Evolutionary conservation across 2,113 vertebrate species (phyloP).

Genomic region (Sprattus sprattus): DNA sequence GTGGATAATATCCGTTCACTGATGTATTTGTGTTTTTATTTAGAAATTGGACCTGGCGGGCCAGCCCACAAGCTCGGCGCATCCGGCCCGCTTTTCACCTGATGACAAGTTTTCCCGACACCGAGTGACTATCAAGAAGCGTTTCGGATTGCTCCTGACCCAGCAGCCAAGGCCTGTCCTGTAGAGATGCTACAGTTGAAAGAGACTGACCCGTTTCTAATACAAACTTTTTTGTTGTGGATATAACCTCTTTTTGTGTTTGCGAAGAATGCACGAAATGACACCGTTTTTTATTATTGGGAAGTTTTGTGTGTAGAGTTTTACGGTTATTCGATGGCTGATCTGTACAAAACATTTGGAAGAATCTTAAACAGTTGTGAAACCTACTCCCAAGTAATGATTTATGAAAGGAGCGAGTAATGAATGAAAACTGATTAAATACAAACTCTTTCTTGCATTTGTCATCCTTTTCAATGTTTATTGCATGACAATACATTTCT

Average conservation of each 20-base stretch:
- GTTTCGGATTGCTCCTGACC: slow-evolving; percentile 83
- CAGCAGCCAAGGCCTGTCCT: slow-evolving; percentile 81
- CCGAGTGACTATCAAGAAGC: slow-evolving; percentile 83
- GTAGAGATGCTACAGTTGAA: slow-evolving; percentile 49
- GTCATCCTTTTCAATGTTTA: neutral
- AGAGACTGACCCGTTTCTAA: neutral
- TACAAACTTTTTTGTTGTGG: neutral
- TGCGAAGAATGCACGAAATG: neutral
- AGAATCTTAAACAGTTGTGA: neutral
- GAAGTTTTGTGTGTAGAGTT: neutral
- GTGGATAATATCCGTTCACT: too few relatives aligned
- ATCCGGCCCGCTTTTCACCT: slow-evolving; percentile 88
- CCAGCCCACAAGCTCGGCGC: slow-evolving; percentile 82
- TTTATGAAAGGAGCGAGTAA: neutral
- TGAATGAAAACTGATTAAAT: neutral
- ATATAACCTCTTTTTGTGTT: neutral
- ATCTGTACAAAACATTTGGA: neutral
- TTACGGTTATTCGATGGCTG: neutral
- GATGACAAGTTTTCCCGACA: slow-evolving; percentile 89
- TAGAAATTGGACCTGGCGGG: slow-evolving; percentile 76
- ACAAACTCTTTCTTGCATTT: neutral
- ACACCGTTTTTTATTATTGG: neutral
- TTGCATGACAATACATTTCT: neutral
- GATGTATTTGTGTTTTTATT: slow-evolving; percentile 13
- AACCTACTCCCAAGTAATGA: neutral